Base-by-base conservation (phyloP, 2,888 invertebrate genomes). In the Lysandra bellargus region DNA sequence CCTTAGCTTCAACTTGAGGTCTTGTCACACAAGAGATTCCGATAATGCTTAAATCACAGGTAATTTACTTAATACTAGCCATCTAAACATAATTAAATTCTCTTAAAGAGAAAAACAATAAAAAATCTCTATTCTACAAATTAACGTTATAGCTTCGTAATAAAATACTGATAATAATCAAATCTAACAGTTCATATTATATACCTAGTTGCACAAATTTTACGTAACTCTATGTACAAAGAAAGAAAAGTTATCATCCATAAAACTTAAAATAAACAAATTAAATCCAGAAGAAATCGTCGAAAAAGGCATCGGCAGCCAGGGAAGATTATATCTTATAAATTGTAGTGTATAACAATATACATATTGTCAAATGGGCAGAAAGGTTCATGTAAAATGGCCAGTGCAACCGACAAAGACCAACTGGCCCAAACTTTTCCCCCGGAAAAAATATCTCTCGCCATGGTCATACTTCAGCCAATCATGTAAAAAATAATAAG, bases 21-120 rank as follows among this genome's bases (percentile, higher is more conserved):
- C 93, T 93, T 94, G 93, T 94, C 87, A 90, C 86, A 94, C 93
- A 94, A 94, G 93, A 92, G 84, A 87, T 86, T 86, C 82, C 81
- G 87, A 88, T 88, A 87, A 90, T 86, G 87, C 88, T 88, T 89
- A 90, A 93, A 94, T 93, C 93, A 93, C 93, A 93, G 92, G 91
- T 92, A 91, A 89, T 86, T 79, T 90, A 89, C 86, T 89, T 91
- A 92, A 88, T 86, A 89, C 91, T 92, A 92, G 87, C 88, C 86
- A 88, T 88, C 84, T 85, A 84, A 84, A 73, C 74, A 79, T 60
- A 84, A 85, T 81, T 83, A 83, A 79, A 82, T 82, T 83, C 81
- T 82, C 84, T 83, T 83, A 81, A 78, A 83, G 84, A 84, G 83
- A 83, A 82, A 81, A 82, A 78, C 80, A 78, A 77, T 81, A 81